Base-by-base conservation (phyloP, 2,888 invertebrate genomes). In the Spisula subtruncata region DNA sequence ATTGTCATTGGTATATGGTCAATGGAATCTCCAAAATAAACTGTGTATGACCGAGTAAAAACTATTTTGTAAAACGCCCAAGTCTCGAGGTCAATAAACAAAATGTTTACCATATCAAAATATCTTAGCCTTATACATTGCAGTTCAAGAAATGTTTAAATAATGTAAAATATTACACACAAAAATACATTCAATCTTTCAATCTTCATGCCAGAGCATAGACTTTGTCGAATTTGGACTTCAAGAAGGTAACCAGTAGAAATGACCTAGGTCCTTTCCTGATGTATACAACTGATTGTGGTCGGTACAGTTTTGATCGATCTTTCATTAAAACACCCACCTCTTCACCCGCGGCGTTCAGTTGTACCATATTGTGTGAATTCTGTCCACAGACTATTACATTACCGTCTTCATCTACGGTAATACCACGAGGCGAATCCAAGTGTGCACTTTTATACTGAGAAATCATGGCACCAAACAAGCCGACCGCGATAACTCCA, bases 301-400 rank as follows among this genome's bases (percentile, higher is more conserved):
- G 92, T 66, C 92, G 48, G 60, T 92, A 79, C 25, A 90, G 20
- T 4, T 85, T 54, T 0, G 66, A 86, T 35, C 82, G 88, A 41
- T 92, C 90, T 32, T 89, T 92, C 16, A 89, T 48, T 35, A 90
- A 46, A 0, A 86, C 83, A 1, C 89, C 89, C 5, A 89, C 80
- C 51, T 89, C 86, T n/a, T 92, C 89, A 6, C 92, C 92, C 5
- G 86, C 83, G 1, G 83, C 81, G 48, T 88, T 89, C n/a, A 92
- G 81, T 85, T 92, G 92, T 18, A 92, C 71, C 0, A 90, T 86
- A 81, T 91, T 92, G 83, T 92, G 89, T 2, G 92, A 92, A 66
- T 92, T 90, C 80, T 92, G 91, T 1, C 91, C 92, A 56, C 88
- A 88, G 1, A 90, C 90, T 16, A 92, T 88, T 0, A 92, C 86